A percentile compares a stretch with the other conserved stretches of the same genome.
phyloP scores from a whole-genome alignment of 53 echinoderm and acorn worm species.

The Mesocentrotus franciscanus region DNA sequence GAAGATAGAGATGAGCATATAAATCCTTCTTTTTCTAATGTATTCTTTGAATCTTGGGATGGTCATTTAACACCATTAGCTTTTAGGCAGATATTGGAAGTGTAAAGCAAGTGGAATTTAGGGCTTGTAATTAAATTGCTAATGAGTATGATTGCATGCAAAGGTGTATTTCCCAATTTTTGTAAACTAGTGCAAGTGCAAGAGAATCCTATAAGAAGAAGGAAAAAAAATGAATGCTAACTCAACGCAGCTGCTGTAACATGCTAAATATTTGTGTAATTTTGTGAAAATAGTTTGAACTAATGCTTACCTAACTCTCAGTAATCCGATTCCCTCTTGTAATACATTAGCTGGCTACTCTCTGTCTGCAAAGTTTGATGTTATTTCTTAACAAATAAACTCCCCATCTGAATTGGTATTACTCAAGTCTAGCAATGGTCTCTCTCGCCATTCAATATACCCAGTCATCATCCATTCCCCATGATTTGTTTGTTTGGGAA shows the following conservation, averaged over 20 bases:
- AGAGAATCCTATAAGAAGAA: background rate
- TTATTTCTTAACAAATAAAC: constrained; percentile 41
- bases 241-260: background rate
- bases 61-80: background rate
- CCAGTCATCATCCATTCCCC: constrained; percentile 13
- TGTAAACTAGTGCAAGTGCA: background rate
- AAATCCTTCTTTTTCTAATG: no score
- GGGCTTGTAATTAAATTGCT: background rate
- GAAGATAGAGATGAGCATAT: background rate
- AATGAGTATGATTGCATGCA: background rate
- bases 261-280: background rate
- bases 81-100: background rate
- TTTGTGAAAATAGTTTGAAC: background rate
- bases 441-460: background rate
- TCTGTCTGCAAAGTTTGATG: constrained; percentile 22
- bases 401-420: background rate
- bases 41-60: background rate
- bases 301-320: background rate
- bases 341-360: background rate
- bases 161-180: background rate
- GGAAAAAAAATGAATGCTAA: background rate
- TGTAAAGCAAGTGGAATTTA: no score
- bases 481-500: constrained; percentile 62
- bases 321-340: background rate
- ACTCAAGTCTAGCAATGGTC: background rate